Evolutionary conservation across 2,797 vertebrate genomes (phyloP), one percentile per base, ranked within the genome.

Genomic region (Amphiprion clarkii): DNA sequence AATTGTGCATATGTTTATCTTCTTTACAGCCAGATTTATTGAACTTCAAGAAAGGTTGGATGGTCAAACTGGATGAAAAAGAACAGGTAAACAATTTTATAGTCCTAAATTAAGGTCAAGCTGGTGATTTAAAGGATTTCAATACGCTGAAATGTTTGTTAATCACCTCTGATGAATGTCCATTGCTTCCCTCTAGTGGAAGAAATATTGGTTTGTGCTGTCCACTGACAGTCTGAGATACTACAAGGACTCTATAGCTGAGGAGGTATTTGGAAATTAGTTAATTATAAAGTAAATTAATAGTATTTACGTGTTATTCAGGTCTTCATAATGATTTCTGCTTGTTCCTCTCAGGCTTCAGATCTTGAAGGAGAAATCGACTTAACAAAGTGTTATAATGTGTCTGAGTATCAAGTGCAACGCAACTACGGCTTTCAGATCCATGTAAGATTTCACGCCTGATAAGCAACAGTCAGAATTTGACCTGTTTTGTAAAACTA

Each of bases 21-120:
- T 76, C 23, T 51, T 76, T 44, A 55, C 78, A 95, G 94, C 93
- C 91, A 6, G 94, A 94, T 85, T 78, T 95, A 62, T 81, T 94
- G 19, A 94, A 94, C 81, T 93, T 94, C 78, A 94, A 94, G 71
- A 95, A 95, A 82, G 94, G 94, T 21, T 94, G 94, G 94, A 89
- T 95, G 88, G 84, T 94, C 27, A 94, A 87, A 53, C 39, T 93
- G 80, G 84, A 94, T 46, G 77, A 83, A 44, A 71, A 75, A 11
- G 81, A 87, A 0, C 81, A 93, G 93, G 94, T 95, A 82, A 87
- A 33, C 1, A 3, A 27, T 27, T 36, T 5, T 51, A 52, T 27
- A 17, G 7, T 19, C 13, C 3, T 6, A 6, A 7, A 40, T 36
- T 17, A 0, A 5, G 14, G 3, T 25, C 19, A 0, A 13, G 4